Evolutionary conservation across 2,888 invertebrate genomes (phyloP).

Genomic region (Chydorus sphaericus): DNA sequence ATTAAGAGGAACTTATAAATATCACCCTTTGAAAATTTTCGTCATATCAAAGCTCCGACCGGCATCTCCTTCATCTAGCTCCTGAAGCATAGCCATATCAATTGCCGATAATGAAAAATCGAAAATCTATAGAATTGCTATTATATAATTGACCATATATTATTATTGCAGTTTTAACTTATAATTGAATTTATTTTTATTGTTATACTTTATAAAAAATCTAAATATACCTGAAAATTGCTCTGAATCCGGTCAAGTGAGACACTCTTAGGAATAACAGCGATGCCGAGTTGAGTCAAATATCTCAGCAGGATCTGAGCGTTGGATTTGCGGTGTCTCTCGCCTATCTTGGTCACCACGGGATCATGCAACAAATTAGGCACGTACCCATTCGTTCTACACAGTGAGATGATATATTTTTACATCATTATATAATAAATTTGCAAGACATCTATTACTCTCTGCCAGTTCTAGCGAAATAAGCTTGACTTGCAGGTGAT

Average conservation of each 20-base stretch:
- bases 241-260: slow-evolving; percentile 52
- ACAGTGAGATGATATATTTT: too few species aligned
- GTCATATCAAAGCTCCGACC: background rate
- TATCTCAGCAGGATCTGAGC: slow-evolving; percentile 63
- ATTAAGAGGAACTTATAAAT: background rate
- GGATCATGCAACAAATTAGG: slow-evolving; percentile 24
- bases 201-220: too few species aligned
- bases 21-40: background rate
- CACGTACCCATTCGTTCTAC: too few species aligned
- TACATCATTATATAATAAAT: background rate
- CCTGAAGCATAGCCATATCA: slow-evolving; percentile 7
- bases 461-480: background rate
- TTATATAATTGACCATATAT: too few species aligned
- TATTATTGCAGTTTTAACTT: too few species aligned
- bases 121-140: too few species aligned
- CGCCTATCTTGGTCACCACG: slow-evolving; percentile 26
- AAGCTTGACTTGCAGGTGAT: slow-evolving; percentile 23
- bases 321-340: slow-evolving; percentile 45
- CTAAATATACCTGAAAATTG: slow-evolving; percentile 51
- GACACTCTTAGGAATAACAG: slow-evolving; percentile 71
- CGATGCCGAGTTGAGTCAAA: slow-evolving; percentile 53
- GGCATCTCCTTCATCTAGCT: slow-evolving; percentile 9
- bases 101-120: background rate
- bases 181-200: background rate
- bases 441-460: background rate